Base-by-base conservation (phyloP, 2,888 invertebrate genomes). In the Phoenoteleia sp. region DNA sequence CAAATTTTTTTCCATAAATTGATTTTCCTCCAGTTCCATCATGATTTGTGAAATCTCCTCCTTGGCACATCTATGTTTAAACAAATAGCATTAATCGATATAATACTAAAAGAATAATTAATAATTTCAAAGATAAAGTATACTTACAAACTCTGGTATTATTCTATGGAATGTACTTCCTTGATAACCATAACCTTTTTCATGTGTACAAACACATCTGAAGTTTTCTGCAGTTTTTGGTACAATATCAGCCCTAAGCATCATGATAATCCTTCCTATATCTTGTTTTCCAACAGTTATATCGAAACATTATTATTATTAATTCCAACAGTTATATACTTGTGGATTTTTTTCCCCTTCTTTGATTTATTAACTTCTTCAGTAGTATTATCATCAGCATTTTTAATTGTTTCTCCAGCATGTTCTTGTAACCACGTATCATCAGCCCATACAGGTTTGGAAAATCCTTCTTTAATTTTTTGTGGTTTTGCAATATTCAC, bases 381-480 rank as follows among this genome's bases (percentile, higher is more conserved):
- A 3, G 71, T 13, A 2, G 91, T 89, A 23, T 80, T 62, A 3
- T 62, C 74, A 25, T 89, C 90, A 29, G 87, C 86, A 33, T 94
- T 94, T 64, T 94, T 93, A 82, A 94, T 92, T 0, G 98, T 98
- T 92, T 98, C 98, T 1, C 99, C 99, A 0, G 99, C 99, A 95
- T 99, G 99, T 92, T 98, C 97, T 93, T 98, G 98, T n/a, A 99
- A 94, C 99, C 99, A 99, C 64, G 96, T 96, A 93, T 99, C 99
- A 92, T 99, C 99, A 0, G 99, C 97, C 99, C 99, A 99, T 1
- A 99, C 99, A 1, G 99, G 98, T 86, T 98, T 95, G 0, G 98
- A 97, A 7, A 98, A 98, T 23, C 99, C 98, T 94, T 99, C 99
- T 93, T 98, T 99, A 69, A 99, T 97, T 89, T 98, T 96, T 93